These are phyloP conservation scores for Watsonalla cultraria DNA, from an alignment of 2,888 invertebrate species.

Conservation along the genomic window DNA sequence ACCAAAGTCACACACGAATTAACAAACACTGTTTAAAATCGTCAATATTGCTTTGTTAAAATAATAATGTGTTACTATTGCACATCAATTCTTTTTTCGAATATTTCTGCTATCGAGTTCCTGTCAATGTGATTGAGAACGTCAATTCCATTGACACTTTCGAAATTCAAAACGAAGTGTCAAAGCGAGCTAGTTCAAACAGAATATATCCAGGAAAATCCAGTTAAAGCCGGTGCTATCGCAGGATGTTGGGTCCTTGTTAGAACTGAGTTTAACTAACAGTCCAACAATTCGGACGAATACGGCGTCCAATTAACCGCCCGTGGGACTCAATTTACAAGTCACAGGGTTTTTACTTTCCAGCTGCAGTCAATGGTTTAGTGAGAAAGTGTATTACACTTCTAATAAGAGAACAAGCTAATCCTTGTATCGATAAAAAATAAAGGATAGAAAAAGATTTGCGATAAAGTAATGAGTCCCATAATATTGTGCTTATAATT, in stretches of 20 bases:
- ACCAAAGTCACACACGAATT: too few species aligned
- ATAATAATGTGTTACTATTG: too few species aligned
- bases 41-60: too few species aligned
- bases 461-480: too few species aligned
- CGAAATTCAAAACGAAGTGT: slow-evolving; percentile 24
- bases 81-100: background rate
- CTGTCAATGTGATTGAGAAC: slow-evolving; percentile 1
- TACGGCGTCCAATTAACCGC: slow-evolving; percentile 34
- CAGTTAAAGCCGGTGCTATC: slow-evolving; percentile 34
- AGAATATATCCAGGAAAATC: slow-evolving; percentile 35
- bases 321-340: slow-evolving; percentile 36
- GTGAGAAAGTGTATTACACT: background rate
- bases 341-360: slow-evolving; percentile 38
- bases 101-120: background rate
- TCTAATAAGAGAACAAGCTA: too few species aligned
- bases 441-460: too few species aligned
- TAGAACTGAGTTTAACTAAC: slow-evolving; percentile 22
- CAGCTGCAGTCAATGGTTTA: background rate
- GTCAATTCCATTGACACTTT: slow-evolving; percentile 18
- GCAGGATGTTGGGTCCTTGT: slow-evolving; percentile 14
- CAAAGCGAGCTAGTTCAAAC: slow-evolving; percentile 31
- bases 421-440: too few species aligned
- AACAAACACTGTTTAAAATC: too few species aligned
- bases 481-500: too few species aligned
- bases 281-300: slow-evolving; percentile 23